These are phyloP conservation scores for Drosophila subquinaria DNA, from an alignment of 2,888 invertebrate genomes.

Conservation along the genomic window DNA sequence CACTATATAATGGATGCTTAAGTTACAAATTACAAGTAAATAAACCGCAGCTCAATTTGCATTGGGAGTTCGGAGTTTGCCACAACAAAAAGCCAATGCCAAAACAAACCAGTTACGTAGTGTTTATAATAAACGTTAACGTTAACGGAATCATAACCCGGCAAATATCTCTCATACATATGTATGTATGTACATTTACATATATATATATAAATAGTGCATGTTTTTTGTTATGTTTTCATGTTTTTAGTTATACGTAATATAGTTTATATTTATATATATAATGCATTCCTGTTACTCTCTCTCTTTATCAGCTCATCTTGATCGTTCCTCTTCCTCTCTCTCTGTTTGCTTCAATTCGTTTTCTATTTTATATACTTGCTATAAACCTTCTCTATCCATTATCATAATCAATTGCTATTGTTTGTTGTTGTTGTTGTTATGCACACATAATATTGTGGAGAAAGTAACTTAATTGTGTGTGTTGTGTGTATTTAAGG, in stretches of 20 bases:
- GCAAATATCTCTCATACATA: slow-evolving; percentile 47
- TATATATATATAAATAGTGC: slow-evolving; percentile 71
- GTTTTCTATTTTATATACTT: slow-evolving; percentile 52
- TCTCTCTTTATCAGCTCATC: slow-evolving; percentile 15
- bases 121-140: slow-evolving; percentile 29
- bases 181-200: slow-evolving; percentile 34
- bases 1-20: slow-evolving; percentile 54
- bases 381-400: slow-evolving; percentile 50
- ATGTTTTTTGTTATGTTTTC: slow-evolving; percentile 37
- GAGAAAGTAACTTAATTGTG: slow-evolving; percentile 57
- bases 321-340: slow-evolving; percentile 35
- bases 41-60: slow-evolving; percentile 50
- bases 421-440: slow-evolving; percentile 43
- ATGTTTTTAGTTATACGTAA: slow-evolving; percentile 68
- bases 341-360: too few relatives aligned
- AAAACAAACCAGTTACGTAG: slow-evolving; percentile 12
- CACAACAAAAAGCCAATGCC: slow-evolving; percentile 40
- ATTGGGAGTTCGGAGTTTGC: slow-evolving; percentile 15
- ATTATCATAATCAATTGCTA: slow-evolving; percentile 60
- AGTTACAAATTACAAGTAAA: slow-evolving; percentile 39
- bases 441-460: slow-evolving; percentile 37
- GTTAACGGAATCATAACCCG: slow-evolving; percentile 43
- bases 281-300: slow-evolving; percentile 73
- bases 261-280: slow-evolving; percentile 67
- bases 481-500: slow-evolving; percentile 40